These are phyloP conservation scores for Xyrauchen texanus DNA, from an alignment of 2,113 vertebrate species.

Conservation along the genomic window DNA sequence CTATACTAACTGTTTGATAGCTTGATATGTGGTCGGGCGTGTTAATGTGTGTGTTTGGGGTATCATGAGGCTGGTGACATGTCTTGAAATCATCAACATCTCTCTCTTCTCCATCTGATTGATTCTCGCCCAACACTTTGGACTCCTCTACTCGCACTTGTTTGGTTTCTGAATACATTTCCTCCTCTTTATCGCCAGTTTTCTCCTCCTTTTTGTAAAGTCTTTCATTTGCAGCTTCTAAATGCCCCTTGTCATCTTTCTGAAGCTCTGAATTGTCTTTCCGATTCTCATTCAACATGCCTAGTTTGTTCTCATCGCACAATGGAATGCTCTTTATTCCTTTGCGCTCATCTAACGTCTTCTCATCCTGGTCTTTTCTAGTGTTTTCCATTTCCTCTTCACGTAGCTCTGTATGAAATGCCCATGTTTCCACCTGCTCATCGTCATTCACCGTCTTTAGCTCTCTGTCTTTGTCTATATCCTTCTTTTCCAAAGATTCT, in stretches of 20 bases:
- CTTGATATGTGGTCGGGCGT: too few species aligned
- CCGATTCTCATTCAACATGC: constrained; percentile 56
- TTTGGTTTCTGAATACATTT: too few species aligned
- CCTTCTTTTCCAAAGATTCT: constrained; percentile 44
- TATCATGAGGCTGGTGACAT: too few species aligned
- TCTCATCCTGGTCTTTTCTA: constrained; percentile 25
- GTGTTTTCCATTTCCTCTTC: constrained; percentile 58
- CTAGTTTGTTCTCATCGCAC: constrained; percentile 33
- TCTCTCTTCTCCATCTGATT: too few species aligned
- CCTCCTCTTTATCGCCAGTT: too few species aligned
- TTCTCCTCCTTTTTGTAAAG: background rate
- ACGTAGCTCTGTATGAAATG: constrained; percentile 42
- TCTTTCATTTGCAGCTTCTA: constrained; percentile 6
- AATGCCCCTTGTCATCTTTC: constrained; percentile 32
- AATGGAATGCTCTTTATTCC: too few species aligned
- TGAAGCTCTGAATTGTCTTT: constrained; percentile 56
- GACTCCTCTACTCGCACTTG: too few species aligned
- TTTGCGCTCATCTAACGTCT: too few species aligned
- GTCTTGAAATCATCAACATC: too few species aligned
- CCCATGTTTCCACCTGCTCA: constrained; percentile 6
- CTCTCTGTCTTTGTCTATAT: constrained; percentile 21
- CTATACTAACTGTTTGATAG: too few species aligned
- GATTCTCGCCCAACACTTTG: too few species aligned
- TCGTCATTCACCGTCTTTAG: background rate
- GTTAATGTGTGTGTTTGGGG: too few species aligned